These are phyloP conservation scores for Cataglyphis rosenhaueri DNA, from an alignment of 2,888 invertebrate genomes.

Conservation along the genomic window DNA sequence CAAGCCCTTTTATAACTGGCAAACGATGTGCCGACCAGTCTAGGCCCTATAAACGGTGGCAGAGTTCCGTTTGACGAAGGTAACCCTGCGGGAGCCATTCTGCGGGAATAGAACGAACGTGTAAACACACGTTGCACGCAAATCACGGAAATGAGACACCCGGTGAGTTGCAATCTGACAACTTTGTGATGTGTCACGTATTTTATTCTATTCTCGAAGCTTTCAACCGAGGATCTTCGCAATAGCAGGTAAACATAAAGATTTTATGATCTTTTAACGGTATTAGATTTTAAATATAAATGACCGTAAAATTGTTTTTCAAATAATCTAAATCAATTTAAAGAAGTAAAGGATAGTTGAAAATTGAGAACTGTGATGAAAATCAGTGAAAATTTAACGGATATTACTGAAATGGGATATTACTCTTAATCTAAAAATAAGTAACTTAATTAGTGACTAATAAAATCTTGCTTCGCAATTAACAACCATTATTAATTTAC, in stretches of 20 bases:
- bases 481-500: neutral
- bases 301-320: neutral
- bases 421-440: neutral
- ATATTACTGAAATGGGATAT: neutral
- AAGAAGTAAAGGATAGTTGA: neutral
- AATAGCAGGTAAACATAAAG: neutral
- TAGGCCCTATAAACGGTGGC: slow-evolving; percentile 65
- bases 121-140: slow-evolving; percentile 38
- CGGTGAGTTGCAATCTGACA: neutral
- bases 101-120: slow-evolving; percentile 64
- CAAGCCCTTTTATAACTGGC: slow-evolving; percentile 79
- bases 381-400: neutral
- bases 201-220: neutral
- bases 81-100: slow-evolving; percentile 76
- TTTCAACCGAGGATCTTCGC: neutral
- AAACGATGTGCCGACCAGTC: slow-evolving; percentile 66
- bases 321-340: neutral
- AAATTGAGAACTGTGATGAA: neutral
- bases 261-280: neutral
- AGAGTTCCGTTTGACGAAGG: slow-evolving; percentile 61
- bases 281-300: neutral
- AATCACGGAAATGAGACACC: neutral
- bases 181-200: neutral
- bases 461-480: neutral
- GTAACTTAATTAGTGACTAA: neutral